Evolutionary conservation across 2,113 vertebrate species (phyloP).

Genomic region (Myrmecophaga tridactyla): DNA sequence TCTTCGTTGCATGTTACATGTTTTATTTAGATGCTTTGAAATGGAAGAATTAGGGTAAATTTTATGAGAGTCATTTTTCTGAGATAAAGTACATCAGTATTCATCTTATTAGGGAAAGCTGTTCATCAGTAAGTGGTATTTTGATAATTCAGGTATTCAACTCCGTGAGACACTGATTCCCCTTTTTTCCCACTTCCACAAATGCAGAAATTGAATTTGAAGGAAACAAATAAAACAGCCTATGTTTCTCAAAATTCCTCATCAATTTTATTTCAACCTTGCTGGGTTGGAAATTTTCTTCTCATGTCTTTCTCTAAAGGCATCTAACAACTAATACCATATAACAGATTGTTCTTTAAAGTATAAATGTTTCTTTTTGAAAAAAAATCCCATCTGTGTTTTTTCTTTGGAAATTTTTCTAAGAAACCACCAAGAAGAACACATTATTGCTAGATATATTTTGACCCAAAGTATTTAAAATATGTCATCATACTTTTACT

Average conservation of each 20-base stretch:
- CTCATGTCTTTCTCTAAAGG: conserved; percentile 16
- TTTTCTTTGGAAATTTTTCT: conserved; percentile 55
- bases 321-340: conserved; percentile 61
- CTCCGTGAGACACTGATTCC: not conserved
- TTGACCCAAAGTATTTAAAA: conserved; percentile 57
- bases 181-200: rapidly evolving
- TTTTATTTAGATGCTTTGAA: not conserved
- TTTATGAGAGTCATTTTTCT: not conserved
- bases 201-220: not conserved
- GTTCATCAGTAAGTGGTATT: not conserved
- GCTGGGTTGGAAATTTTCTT: conserved; percentile 1
- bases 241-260: not conserved
- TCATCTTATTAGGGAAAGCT: not conserved
- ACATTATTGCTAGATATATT: conserved; percentile 45
- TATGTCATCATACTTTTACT: conserved; percentile 37
- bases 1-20: not conserved
- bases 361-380: conserved; percentile 51
- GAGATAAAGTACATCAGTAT: not conserved
- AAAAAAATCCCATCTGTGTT: conserved; percentile 65
- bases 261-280: conserved; percentile 20
- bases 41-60: not conserved
- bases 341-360: conserved; percentile 62
- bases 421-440: conserved; percentile 42
- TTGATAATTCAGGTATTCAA: not conserved
- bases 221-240: not conserved